Conservation (phyloP, 2,113 vertebrate genomes). For the Pica pica region DNA sequence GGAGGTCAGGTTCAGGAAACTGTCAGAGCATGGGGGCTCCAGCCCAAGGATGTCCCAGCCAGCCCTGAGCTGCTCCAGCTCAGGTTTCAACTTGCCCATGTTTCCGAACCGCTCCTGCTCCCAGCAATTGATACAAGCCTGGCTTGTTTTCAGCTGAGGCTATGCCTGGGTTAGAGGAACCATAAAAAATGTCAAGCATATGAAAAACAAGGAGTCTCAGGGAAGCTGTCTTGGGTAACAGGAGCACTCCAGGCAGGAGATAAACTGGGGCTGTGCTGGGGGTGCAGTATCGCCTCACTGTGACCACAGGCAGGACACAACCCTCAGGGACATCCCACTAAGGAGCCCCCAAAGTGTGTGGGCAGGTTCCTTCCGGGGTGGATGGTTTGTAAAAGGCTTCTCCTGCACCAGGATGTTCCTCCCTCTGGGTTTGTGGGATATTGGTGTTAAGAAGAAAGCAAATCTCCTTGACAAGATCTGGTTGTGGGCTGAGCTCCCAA, state of each 20-base stretch:
- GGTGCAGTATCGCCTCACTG: fast-evolving
- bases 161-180: not conserved
- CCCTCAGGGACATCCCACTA: not conserved
- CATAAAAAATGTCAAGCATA: not conserved
- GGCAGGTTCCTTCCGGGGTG: not conserved
- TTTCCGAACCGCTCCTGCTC: not conserved
- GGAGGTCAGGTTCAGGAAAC: not conserved
- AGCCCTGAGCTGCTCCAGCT: not conserved
- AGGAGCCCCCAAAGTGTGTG: not conserved
- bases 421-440: not conserved
- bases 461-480: not conserved
- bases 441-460: not conserved
- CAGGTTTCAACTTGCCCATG: not conserved
- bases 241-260: not conserved
- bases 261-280: not conserved
- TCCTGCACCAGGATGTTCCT: not conserved
- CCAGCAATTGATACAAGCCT: not conserved
- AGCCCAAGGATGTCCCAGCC: not conserved
- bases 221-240: not conserved
- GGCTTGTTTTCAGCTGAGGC: not conserved
- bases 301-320: fast-evolving
- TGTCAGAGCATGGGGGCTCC: not conserved
- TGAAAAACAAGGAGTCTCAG: not conserved
- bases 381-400: not conserved
- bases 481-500: not conserved